Evolutionary conservation across 2,113 vertebrate genomes (phyloP).

Genomic region (Aegotheles bennettii): DNA sequence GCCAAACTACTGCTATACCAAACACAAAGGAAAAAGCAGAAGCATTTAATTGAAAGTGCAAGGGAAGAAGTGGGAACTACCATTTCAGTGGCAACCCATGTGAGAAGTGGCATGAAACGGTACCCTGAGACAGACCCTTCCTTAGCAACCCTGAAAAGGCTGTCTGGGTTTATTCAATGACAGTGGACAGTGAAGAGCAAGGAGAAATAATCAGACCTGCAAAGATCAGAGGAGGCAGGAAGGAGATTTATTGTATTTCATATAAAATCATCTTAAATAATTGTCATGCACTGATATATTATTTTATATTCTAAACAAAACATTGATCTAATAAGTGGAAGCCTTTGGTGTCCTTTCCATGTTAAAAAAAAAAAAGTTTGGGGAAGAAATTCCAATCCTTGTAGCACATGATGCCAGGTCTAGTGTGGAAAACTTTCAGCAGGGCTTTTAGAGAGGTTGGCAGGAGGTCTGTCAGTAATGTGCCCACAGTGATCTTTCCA

Average conservation of each 20-base stretch:
- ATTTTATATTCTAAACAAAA: not conserved
- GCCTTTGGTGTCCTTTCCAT: not conserved
- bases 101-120: not conserved
- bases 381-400: not conserved
- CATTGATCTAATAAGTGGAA: not conserved
- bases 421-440: not conserved
- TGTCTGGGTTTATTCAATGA: not conserved
- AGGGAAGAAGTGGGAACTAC: not conserved
- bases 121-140: not conserved
- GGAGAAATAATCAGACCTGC: not conserved
- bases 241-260: not conserved
- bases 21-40: not conserved
- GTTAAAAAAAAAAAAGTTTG: not conserved
- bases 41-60: not conserved
- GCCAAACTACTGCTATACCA: not conserved
- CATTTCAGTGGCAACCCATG: not conserved
- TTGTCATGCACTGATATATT: not conserved
- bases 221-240: not conserved
- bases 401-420: not conserved
- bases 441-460: not conserved
- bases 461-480: not conserved
- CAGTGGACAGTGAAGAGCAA: not conserved
- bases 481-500: not conserved
- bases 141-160: not conserved
- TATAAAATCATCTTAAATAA: not conserved